Evolutionary conservation across 2,797 vertebrate species (phyloP), one percentile per base, ranked within the genome.

Genomic region (Spinibarbus caldwelli): DNA sequence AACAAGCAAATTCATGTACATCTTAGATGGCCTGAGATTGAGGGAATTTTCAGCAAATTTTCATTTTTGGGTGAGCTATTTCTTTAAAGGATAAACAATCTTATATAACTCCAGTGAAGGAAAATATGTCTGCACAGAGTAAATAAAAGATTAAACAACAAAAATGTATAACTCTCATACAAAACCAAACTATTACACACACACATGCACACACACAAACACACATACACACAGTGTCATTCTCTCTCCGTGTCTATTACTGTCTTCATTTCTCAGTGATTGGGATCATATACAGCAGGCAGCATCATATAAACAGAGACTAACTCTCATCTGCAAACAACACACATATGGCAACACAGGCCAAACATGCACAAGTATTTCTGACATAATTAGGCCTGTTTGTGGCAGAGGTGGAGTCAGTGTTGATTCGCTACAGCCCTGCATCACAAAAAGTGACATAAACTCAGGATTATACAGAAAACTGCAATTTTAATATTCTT

Each of bases 331-430:
- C 38, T 31, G 71, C 36, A 82, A 57, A 62, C 66, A 43, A 47
- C 52, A 57, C 68, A 83, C 68, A 45, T 57, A 57, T 29, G 29
- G 36, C n/a, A 38, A 59, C 54, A 59, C 23, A 41, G 38, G n/a
- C 36, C 34, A 78, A 78, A 59, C 52, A 59, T 41, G 15, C 75
- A 78, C 36, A 41, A 78, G 52, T 59, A 26, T 54, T 78, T 78
- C n/a, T 78, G 75, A 78, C 34, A 59, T 59, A 78, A 78, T 41
- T 41, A 78, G 75, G 52, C 4, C 75, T 41, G 34, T 78, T 78
- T 78, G 75, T 59, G 52, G 34, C 52, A 78, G 34, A 41, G 75
- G 34, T 78, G 75, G 52, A 78, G 75, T 78, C 75, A 59, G 12
- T 26, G 75, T n/a, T 57, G 52, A 59, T 38, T 41, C 34, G 38